These are phyloP conservation scores for Excalfactoria chinensis DNA, from an alignment of 2,113 vertebrate genomes.

Conservation along the genomic window DNA sequence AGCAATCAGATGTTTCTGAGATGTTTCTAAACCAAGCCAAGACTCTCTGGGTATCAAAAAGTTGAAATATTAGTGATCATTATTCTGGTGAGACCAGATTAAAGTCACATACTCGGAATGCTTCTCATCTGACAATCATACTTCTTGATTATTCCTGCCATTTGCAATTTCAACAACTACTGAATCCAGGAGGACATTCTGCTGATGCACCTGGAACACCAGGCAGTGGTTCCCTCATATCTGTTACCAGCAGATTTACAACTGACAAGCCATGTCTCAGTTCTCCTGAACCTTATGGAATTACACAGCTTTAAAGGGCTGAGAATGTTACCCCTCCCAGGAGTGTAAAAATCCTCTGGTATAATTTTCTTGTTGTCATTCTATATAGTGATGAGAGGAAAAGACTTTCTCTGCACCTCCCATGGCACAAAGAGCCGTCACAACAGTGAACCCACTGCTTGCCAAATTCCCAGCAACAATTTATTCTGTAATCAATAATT, in stretches of 20 bases:
- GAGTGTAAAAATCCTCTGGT: neutral
- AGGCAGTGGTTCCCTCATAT: conserved; percentile 48
- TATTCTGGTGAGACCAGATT: conserved; percentile 40
- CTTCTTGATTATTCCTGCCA: conserved; percentile 64
- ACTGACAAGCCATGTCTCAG: neutral
- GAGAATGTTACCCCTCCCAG: neutral
- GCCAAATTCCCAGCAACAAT: conserved; percentile 35
- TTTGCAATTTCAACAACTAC: conserved; percentile 44
- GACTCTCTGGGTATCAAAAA: conserved; percentile 52
- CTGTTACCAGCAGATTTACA: conserved; percentile 37
- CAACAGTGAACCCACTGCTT: neutral
- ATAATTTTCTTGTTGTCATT: neutral
- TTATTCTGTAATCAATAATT: conserved; percentile 53
- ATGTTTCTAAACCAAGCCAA: conserved; percentile 44
- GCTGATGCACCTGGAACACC: conserved; percentile 18
- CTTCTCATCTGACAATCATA: conserved; percentile 65
- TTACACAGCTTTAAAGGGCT: neutral
- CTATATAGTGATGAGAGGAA: neutral
- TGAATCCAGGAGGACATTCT: conserved; percentile 59
- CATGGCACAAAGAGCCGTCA: neutral
- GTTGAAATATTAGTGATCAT: conserved; percentile 63
- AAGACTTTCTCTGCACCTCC: neutral
- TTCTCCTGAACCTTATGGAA: neutral
- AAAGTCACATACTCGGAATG: conserved; percentile 56
- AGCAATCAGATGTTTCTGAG: neutral